A percentile compares a stretch with the other conserved stretches of the same genome.
phyloP scores from a whole-genome alignment of 2,888 invertebrate species.

The Himalopsyche japonica region DNA sequence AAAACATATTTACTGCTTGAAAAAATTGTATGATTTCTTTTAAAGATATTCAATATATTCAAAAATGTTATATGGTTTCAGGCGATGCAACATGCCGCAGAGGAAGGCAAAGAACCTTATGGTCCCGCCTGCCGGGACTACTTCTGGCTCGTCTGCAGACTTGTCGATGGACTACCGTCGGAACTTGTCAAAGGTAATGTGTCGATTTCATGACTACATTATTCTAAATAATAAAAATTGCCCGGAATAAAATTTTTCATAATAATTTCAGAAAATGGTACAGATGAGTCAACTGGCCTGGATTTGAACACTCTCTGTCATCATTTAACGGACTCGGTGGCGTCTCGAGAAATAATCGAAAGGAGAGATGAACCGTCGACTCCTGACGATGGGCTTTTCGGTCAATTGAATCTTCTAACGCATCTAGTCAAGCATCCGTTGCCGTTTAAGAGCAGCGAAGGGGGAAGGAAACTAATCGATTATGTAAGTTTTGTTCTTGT shows the following conservation, averaged over 20 bases:
- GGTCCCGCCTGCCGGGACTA: slow-evolving; percentile 94
- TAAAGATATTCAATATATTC: too few relatives aligned
- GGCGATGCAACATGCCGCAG: slow-evolving; percentile 64
- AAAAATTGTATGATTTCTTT: too few relatives aligned
- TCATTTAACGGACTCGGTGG: slow-evolving; percentile 74
- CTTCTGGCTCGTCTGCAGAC: slow-evolving; percentile 87
- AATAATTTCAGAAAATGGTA: slow-evolving; percentile 33
- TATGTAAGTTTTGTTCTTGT: slow-evolving; percentile 51
- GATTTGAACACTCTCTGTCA: slow-evolving; percentile 73
- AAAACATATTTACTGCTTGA: too few relatives aligned
- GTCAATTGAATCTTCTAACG: slow-evolving; percentile 82
- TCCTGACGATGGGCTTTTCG: slow-evolving; percentile 90
- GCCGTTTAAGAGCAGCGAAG: slow-evolving; percentile 79
- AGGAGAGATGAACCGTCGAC: slow-evolving; percentile 75
- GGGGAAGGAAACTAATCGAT: slow-evolving; percentile 69
- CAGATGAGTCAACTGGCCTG: slow-evolving; percentile 46
- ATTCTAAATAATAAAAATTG: too few relatives aligned
- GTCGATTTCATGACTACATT: not conserved
- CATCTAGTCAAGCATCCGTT: slow-evolving; percentile 88
- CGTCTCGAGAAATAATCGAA: slow-evolving; percentile 81
- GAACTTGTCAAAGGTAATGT: slow-evolving; percentile 71
- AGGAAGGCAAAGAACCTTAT: slow-evolving; percentile 91
- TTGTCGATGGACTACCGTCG: slow-evolving; percentile 83
- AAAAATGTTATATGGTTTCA: slow-evolving; percentile 46
- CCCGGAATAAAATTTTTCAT: not conserved